phyloP scores from a whole-genome alignment of 2,113 vertebrate species.

The Nesogale talazaci region DNA sequence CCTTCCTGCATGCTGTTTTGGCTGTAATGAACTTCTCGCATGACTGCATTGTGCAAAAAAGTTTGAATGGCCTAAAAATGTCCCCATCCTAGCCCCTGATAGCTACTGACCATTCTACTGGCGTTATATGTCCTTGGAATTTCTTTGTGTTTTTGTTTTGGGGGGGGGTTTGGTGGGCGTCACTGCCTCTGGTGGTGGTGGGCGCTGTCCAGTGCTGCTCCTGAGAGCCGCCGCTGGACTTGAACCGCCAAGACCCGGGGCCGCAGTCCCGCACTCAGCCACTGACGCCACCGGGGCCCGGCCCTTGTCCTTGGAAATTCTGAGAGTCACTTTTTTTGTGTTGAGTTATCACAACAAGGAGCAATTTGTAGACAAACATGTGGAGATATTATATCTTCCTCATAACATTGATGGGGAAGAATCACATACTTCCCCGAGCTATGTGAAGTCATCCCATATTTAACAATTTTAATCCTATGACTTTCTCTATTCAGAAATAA shows the following conservation, averaged over 20 bases:
- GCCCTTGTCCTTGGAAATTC: slow-evolving; percentile 23
- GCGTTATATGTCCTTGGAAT: not conserved
- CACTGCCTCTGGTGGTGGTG: no score
- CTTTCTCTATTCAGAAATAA: slow-evolving; percentile 34
- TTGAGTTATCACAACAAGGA: slow-evolving; percentile 61
- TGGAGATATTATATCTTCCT: slow-evolving; percentile 32
- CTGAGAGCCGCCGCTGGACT: no score
- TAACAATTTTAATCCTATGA: slow-evolving; percentile 12
- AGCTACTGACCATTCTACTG: not conserved
- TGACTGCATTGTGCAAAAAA: not conserved
- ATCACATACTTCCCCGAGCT: not conserved
- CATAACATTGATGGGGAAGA: slow-evolving; percentile 23
- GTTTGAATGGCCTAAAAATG: not conserved
- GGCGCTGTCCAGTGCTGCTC: no score
- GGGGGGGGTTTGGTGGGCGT: no score
- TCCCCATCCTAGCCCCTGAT: not conserved
- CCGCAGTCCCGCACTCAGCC: no score
- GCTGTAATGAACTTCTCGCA: not conserved
- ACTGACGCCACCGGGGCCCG: no score
- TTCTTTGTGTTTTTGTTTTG: no score
- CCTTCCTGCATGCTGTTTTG: not conserved
- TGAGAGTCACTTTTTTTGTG: not conserved
- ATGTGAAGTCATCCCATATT: slow-evolving; percentile 26
- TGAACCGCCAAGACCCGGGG: no score
- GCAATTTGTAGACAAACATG: slow-evolving; percentile 12